Percentiles rank a stretch among this genome's conserved stretches.
Conservation (phyloP, 2,113 vertebrate genomes). For the Syngnathus typhle region DNA sequence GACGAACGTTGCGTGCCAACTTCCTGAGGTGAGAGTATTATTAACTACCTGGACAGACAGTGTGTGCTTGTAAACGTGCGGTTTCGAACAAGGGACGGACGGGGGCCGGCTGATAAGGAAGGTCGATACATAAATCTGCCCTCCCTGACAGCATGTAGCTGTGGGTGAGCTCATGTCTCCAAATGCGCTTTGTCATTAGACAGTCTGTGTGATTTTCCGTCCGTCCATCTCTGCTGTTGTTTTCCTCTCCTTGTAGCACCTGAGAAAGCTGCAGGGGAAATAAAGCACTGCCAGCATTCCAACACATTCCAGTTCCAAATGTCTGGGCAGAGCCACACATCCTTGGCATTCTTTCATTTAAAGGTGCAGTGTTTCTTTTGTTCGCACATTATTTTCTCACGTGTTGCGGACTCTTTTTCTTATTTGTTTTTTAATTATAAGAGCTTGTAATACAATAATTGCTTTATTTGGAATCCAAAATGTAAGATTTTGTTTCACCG, state of each 20-base stretch:
- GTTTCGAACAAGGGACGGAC: conserved; percentile 14
- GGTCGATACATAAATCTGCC: conserved; percentile 11
- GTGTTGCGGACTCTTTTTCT: not conserved
- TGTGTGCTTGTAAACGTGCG: conserved; percentile 30
- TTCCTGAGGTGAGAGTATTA: conserved; percentile 37
- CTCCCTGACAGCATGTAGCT: conserved; percentile 41
- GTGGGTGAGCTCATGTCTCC: conserved; percentile 68
- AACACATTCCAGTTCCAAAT: conserved; percentile 51
- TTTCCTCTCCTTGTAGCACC: conserved; percentile 54
- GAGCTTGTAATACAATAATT: too few relatives aligned
- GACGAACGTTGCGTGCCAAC: conserved; percentile 24
- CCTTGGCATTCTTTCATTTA: conserved; percentile 50
- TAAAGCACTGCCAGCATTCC: conserved; percentile 56
- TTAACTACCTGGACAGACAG: conserved; percentile 29
- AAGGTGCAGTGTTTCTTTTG: conserved; percentile 52
- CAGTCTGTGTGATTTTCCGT: conserved; percentile 41
- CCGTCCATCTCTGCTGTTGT: conserved; percentile 45
- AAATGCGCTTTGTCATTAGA: conserved; percentile 44
- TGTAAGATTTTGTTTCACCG: too few relatives aligned
- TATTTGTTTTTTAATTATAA: not conserved
- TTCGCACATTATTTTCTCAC: conserved; percentile 14
- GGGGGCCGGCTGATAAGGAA: conserved; percentile 42
- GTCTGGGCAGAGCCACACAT: conserved; percentile 58
- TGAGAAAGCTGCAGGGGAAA: conserved; percentile 58
- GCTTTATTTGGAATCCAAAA: too few relatives aligned